Evolutionary conservation across 2,888 invertebrate species (phyloP), one percentile per base, ranked within the genome.

Genomic region (Ochlodes sylvanus): DNA sequence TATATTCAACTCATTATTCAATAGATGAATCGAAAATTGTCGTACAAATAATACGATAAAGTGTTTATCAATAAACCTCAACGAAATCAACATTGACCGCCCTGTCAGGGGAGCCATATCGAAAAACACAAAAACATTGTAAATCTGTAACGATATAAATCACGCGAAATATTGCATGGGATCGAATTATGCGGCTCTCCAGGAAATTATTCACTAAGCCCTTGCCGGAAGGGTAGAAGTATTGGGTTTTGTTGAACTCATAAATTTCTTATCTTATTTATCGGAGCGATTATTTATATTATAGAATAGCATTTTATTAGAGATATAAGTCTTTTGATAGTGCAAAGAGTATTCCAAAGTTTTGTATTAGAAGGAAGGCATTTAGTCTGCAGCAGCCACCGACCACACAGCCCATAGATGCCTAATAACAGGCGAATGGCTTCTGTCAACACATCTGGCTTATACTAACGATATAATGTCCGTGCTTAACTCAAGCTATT

Each of bases 201-300:
- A 27, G 21, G 21, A 21, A 52, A 52, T 52, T 21, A 52, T 52
- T 52, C 52, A 52, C 52, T 52, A 71, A 70, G 70, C 70, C 72
- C 69, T 69, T 68, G 71, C 71, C 71, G 69, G 71, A 73, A 67
- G 75, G 76, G 71, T 69, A 70, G 64, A 38, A 61, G 69, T 63
- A 68, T 70, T 70, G 63, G 70, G 52, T 69, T 62, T 71, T 67
- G 68, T 69, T 71, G 70, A 67, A 68, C 70, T 71, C 68, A 71
- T 72, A 71, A 73, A 72, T 73, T 77, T 76, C 27, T 52, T 52
- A 52, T 52, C 21, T 52, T 21, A 52, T 52, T 52, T 52, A 52
- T 52, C 27, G 52, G 7, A 52, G 21, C 14, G 21, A 52, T 38
- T 57, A 57, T 14, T 41, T 57, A 34, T 57, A 15, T 10, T 38